Base-by-base conservation (phyloP, 23 tunicate genomes). In the Ascidia mentula region DNA sequence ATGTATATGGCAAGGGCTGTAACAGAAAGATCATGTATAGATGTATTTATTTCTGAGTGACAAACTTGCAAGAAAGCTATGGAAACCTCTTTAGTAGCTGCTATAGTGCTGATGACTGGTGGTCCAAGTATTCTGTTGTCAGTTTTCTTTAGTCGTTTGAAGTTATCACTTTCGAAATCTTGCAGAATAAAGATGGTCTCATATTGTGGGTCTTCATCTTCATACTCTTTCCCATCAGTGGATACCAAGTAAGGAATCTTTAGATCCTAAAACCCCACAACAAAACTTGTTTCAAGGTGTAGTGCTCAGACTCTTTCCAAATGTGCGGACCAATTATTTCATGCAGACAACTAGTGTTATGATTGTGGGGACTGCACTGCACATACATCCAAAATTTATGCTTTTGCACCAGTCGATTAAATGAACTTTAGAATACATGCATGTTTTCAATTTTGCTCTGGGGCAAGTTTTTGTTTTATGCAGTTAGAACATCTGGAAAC, bases 181-280 rank as follows among this genome's bases (percentile, higher is more conserved):
- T 84, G 85, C 38, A 93, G 36, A 59, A 93, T 88, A 84, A 93
- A 93, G 26, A 93, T 40, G 45, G 98, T 93, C 76, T 93, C 98
- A 84, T 75, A 93, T 31, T 46, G 37, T 18, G 89, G 85, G 37
- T 93, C 98, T 34, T 88, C 98, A 15, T 76, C 80, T 69, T 93
- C 89, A 60, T 84, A 88, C 38, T 93, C 98, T 31, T 46, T 79
- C 32, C 98, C 98, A 46, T 84, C 86, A 33, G 75, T 59, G 15
- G 98, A 93, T 9, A 40, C 65, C 46, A 93, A 36, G 60, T 70
- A 80, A 0, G 94, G 88, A 72, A 93, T 80, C 34, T 88, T 72
- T 22, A 93, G 38, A 70, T 84, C 86, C 97, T 91, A 77, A 20
- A 73, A 81, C 31, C 32, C 22, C 26, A 18, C 17, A 18, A 18